A percentile compares a stretch with the other conserved stretches of the same genome.
Conservation (phyloP, 92 coral and sea anemone species). For the Phenganax stokvisi region DNA sequence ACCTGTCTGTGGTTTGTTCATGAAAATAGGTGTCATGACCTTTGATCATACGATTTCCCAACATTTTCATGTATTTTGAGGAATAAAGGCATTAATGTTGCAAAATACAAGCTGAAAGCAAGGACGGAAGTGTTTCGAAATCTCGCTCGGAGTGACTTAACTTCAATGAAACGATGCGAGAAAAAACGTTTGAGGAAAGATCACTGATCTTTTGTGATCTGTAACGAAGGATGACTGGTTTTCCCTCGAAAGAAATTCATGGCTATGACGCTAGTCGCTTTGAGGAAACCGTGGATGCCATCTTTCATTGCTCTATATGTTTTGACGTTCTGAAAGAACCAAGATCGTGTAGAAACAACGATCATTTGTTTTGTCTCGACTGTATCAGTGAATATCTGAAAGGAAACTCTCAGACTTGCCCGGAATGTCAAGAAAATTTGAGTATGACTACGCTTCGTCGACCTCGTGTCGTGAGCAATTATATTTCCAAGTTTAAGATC, state of each 20-base stretch:
- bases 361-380: background rate
- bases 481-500: background rate
- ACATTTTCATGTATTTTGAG: background rate
- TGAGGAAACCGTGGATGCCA: background rate
- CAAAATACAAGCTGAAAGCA: background rate
- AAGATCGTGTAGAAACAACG: slow-evolving; percentile 23
- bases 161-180: background rate
- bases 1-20: background rate
- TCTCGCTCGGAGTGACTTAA: background rate
- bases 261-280: slow-evolving; percentile 20
- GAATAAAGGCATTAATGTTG: background rate
- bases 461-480: background rate
- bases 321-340: slow-evolving; percentile 23
- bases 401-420: background rate
- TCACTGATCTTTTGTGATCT: slow-evolving; percentile 2
- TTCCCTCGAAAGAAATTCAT: background rate
- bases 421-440: slow-evolving; percentile 5
- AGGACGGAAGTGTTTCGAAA: slow-evolving; percentile 4
- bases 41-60: background rate
- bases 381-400: slow-evolving; percentile 9
- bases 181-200: background rate
- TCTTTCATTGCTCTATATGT: slow-evolving; percentile 21
- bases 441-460: slow-evolving; percentile 1
- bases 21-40: background rate
- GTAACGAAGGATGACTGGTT: slow-evolving; percentile 1